phyloP scores from a whole-genome alignment of 2,888 invertebrate genomes.

The Himalopsyche japonica region DNA sequence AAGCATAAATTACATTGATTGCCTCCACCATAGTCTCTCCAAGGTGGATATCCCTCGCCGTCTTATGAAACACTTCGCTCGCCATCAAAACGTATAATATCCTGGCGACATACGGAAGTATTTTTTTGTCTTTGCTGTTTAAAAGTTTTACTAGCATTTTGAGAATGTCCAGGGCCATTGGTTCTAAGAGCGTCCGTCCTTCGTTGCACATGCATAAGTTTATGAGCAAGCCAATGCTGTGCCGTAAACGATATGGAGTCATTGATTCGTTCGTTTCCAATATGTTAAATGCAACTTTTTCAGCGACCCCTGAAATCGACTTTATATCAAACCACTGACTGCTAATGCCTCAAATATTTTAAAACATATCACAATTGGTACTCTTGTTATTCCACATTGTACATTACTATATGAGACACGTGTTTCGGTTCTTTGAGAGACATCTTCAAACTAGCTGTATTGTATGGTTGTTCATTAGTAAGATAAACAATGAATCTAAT shows the following conservation, averaged over 20 bases:
- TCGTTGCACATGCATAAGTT: conserved; percentile 66
- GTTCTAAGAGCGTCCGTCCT: conserved; percentile 46
- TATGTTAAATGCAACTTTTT: conserved; percentile 63
- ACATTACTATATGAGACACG: too few relatives aligned
- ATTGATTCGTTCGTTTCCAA: conserved; percentile 49
- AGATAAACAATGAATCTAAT: too few relatives aligned
- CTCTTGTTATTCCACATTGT: too few relatives aligned
- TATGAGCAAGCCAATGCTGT: conserved; percentile 69
- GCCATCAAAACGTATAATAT: conserved; percentile 53
- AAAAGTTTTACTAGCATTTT: conserved; percentile 44
- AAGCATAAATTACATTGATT: conserved; percentile 20
- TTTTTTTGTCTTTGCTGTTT: conserved; percentile 43
- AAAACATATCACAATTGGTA: too few relatives aligned
- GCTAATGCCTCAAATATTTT: too few relatives aligned
- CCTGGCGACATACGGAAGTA: conserved; percentile 44
- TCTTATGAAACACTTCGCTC: conserved; percentile 56
- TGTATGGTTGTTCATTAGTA: too few relatives aligned
- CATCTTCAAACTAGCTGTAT: too few relatives aligned
- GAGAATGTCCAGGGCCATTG: conserved; percentile 42
- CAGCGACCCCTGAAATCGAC: conserved; percentile 52
- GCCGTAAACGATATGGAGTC: conserved; percentile 64
- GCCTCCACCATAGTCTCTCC: conserved; percentile 16
- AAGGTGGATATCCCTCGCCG: conserved; percentile 55
- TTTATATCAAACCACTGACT: too few relatives aligned
- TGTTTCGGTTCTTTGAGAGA: too few relatives aligned